Conservation (phyloP, 1,140 invertebrate species). For the Belonocnema kinseyi region DNA sequence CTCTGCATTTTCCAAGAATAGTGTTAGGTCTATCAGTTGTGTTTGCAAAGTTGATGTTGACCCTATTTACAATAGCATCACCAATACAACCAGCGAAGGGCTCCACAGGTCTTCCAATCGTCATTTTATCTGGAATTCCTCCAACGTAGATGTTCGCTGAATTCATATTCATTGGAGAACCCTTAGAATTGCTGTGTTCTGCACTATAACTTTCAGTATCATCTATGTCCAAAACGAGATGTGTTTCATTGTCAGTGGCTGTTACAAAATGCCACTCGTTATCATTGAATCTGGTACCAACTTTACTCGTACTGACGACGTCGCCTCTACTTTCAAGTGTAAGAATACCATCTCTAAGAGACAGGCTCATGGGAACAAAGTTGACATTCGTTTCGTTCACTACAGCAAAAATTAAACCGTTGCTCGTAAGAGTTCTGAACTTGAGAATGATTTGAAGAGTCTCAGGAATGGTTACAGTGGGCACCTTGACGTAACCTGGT, state of each 20-base stretch:
- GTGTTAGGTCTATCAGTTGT: slow-evolving; percentile 80
- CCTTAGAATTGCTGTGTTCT: slow-evolving; percentile 74
- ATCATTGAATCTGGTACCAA: slow-evolving; percentile 86
- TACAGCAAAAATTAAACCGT: slow-evolving; percentile 88
- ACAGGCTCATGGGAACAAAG: slow-evolving; percentile 78
- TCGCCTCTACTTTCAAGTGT: slow-evolving; percentile 83
- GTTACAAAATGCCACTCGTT: slow-evolving; percentile 95
- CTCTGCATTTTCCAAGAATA: slow-evolving; percentile 81
- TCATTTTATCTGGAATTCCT: slow-evolving; percentile 82
- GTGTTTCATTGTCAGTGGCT: slow-evolving; percentile 81
- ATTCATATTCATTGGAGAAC: slow-evolving; percentile 77
- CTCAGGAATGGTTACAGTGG: slow-evolving; percentile 78
- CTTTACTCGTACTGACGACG: slow-evolving; percentile 77
- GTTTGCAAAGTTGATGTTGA: slow-evolving; percentile 88
- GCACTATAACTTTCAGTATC: slow-evolving; percentile 82
- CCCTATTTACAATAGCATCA: slow-evolving; percentile 89
- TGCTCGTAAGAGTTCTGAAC: slow-evolving; percentile 87
- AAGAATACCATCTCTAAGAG: slow-evolving; percentile 82
- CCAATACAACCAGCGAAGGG: slow-evolving; percentile 90
- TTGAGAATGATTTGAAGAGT: slow-evolving; percentile 88
- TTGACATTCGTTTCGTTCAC: slow-evolving; percentile 78
- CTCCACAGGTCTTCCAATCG: slow-evolving; percentile 66
- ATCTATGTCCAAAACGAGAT: slow-evolving; percentile 88
- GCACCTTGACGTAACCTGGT: slow-evolving; percentile 81
- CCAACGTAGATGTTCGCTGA: slow-evolving; percentile 88